Evolutionary conservation across 2,888 invertebrate genomes (phyloP).

Genomic region (Notodonta ziczac): DNA sequence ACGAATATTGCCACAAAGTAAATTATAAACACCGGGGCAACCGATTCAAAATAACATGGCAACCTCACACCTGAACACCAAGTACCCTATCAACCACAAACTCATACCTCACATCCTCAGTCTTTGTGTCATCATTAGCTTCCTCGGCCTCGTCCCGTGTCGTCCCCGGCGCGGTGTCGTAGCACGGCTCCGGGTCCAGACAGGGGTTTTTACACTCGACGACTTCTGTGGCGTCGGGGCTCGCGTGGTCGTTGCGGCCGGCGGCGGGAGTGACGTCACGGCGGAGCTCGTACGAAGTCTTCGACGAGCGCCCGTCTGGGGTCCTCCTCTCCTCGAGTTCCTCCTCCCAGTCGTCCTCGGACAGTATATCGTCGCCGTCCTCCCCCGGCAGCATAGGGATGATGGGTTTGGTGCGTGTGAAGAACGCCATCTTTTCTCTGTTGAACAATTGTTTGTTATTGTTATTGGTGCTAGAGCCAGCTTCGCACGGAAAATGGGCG

Average conservation of each 20-base stretch:
- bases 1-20: not conserved
- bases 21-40: constrained; percentile 8
- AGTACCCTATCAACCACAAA: constrained; percentile 93
- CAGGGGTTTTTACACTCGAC: constrained; percentile 74
- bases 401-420: constrained; percentile 91
- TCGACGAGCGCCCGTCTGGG: constrained; percentile 77
- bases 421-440: constrained; percentile 99
- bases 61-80: constrained; percentile 89
- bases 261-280: constrained; percentile 31
- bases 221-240: constrained; percentile 36
- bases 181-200: constrained; percentile 48
- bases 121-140: constrained; percentile 68
- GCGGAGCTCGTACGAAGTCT: constrained; percentile 73
- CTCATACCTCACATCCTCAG: constrained; percentile 87
- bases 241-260: constrained; percentile 8
- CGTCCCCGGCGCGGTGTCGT: constrained; percentile 39
- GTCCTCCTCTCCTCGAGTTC: constrained; percentile 74
- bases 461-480: too few relatives aligned
- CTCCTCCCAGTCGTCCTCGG: constrained; percentile 80
- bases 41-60: constrained; percentile 18
- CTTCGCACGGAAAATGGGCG: too few relatives aligned
- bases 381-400: constrained; percentile 91
- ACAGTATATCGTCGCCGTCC: constrained; percentile 73
- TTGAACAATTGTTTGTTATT: constrained; percentile 41
- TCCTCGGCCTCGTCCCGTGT: constrained; percentile 33